Evolutionary conservation across 2,113 vertebrate species (phyloP).

Genomic region (Glareola pratincola): DNA sequence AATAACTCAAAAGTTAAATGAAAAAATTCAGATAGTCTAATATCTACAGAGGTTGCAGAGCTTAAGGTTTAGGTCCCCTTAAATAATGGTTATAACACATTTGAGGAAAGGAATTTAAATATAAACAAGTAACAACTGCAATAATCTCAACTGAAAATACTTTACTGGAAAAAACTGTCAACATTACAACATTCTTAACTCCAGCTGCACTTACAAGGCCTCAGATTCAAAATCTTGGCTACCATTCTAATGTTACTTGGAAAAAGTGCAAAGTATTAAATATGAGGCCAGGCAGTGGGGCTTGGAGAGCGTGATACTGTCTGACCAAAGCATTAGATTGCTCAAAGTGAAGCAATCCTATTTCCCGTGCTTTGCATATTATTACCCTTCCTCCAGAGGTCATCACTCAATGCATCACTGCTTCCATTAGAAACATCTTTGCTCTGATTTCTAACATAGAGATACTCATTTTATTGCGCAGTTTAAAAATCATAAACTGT

Average conservation of each 20-base stretch:
- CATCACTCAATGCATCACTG: neutral
- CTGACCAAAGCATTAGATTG: neutral
- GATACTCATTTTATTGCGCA: neutral
- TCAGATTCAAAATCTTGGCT: constrained; percentile 1
- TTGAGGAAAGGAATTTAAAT: neutral
- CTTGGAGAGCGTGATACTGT: neutral
- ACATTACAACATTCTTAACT: neutral
- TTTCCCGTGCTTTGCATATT: constrained; percentile 21
- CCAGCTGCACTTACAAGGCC: neutral
- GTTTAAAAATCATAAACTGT: neutral
- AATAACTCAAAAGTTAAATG: neutral
- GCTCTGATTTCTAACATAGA: neutral
- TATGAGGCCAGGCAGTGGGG: neutral
- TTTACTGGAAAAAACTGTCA: constrained; percentile 9
- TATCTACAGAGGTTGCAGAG: neutral
- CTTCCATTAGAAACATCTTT: neutral
- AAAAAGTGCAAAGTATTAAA: constrained; percentile 11
- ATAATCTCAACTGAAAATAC: neutral
- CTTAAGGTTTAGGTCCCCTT: neutral
- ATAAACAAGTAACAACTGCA: neutral
- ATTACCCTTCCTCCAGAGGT: neutral
- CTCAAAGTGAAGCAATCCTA: constrained; percentile 25
- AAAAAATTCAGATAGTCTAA: neutral
- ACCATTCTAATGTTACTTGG: neutral
- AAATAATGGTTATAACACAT: neutral